A percentile compares a stretch with the other conserved stretches of the same genome.
These are phyloP conservation scores for Scaptomyza parva DNA, from an alignment of 2,888 invertebrate species.

Conservation along the genomic window DNA sequence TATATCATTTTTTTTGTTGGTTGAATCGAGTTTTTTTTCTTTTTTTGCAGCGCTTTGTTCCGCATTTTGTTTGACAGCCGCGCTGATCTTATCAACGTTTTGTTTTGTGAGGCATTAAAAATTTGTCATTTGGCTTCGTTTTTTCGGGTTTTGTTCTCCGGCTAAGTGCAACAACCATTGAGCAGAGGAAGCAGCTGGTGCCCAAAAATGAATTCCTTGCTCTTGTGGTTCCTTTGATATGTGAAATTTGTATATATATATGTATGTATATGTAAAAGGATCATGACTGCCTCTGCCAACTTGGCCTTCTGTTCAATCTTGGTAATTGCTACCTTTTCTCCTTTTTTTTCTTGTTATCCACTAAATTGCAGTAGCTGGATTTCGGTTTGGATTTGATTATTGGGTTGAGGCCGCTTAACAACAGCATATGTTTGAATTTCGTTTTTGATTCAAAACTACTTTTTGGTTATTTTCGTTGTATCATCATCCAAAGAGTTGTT, in stretches of 20 bases:
- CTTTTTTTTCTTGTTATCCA: slow-evolving; percentile 15
- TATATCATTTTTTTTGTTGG: slow-evolving; percentile 9
- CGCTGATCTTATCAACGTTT: slow-evolving; percentile 79
- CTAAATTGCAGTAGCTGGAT: slow-evolving; percentile 28
- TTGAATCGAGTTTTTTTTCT: slow-evolving; percentile 24
- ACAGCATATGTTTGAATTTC: slow-evolving; percentile 19
- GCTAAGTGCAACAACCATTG: slow-evolving; percentile 31
- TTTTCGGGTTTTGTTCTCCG: slow-evolving; percentile 38
- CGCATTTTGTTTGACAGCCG: slow-evolving; percentile 63
- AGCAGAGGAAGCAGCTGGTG: slow-evolving; percentile 70
- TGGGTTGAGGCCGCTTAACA: neutral
- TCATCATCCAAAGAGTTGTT: slow-evolving; percentile 1
- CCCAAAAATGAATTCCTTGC: slow-evolving; percentile 2
- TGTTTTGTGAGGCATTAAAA: slow-evolving; percentile 78
- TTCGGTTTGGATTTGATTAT: slow-evolving; percentile 19
- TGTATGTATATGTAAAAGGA: slow-evolving; percentile 22
- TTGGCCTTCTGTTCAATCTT: slow-evolving; percentile 37
- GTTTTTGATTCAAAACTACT: neutral
- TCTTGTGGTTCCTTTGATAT: slow-evolving; percentile 29
- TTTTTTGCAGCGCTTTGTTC: slow-evolving; percentile 67
- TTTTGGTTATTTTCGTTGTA: neutral
- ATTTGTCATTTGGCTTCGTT: slow-evolving; percentile 71
- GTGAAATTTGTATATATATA: slow-evolving; percentile 3
- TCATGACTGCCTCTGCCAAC: slow-evolving; percentile 42
- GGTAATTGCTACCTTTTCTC: slow-evolving; percentile 50